phyloP scores from a whole-genome alignment of 2,888 invertebrate species.

The Parnassius glacialis region DNA sequence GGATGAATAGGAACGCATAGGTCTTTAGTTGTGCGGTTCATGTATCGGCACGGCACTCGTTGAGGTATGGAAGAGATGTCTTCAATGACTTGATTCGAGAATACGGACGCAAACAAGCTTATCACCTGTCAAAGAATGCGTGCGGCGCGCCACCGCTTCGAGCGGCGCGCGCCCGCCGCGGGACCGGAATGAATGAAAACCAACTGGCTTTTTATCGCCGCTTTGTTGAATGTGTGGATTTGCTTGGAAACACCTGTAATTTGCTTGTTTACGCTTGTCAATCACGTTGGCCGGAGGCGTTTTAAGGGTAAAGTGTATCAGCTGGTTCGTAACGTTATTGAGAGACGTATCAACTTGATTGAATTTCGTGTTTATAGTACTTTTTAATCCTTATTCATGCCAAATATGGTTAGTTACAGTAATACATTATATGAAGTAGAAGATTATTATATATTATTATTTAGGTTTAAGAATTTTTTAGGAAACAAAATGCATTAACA shows the following conservation, averaged over 20 bases:
- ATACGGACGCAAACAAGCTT: constrained; percentile 52
- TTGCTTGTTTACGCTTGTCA: constrained; percentile 43
- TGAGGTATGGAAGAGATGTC: constrained; percentile 28
- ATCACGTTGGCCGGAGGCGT: constrained; percentile 22
- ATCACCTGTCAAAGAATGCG: constrained; percentile 65
- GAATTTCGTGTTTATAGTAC: neutral
- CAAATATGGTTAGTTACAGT: too few species aligned
- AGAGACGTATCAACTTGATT: constrained; percentile 11
- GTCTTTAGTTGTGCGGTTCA: constrained; percentile 11
- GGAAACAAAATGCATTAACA: too few species aligned
- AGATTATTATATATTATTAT: too few species aligned
- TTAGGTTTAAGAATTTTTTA: too few species aligned
- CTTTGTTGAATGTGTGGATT: constrained; percentile 57
- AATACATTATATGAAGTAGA: too few species aligned
- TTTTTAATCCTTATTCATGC: too few species aligned
- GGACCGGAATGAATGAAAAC: constrained; percentile 43
- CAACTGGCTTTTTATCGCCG: constrained; percentile 68
- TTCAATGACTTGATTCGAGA: constrained; percentile 37
- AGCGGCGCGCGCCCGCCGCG: constrained; percentile 29
- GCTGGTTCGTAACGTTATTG: constrained; percentile 9
- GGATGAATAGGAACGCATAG: neutral
- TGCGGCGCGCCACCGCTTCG: constrained; percentile 39
- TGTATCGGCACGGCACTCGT: constrained; percentile 8
- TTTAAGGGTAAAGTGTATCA: constrained; percentile 18
- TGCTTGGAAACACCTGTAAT: constrained; percentile 67